phyloP scores from a whole-genome alignment of 2,888 invertebrate genomes.

The Timema cristinae region DNA sequence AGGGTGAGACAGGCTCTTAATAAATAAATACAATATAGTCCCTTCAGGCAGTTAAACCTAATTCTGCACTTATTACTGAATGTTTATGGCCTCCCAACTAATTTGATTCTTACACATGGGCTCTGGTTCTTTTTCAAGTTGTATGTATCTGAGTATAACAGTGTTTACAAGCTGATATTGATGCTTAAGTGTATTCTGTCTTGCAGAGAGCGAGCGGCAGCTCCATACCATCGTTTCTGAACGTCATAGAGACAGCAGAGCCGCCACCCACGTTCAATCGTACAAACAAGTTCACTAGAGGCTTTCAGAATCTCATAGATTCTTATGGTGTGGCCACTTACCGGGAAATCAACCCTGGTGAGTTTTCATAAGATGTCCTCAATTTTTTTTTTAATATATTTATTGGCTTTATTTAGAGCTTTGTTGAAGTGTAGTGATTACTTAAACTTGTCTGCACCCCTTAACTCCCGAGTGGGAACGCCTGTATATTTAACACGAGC shows the following conservation, averaged over 20 bases:
- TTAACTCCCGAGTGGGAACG: no score
- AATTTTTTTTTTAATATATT: neutral
- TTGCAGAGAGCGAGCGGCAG: conserved; percentile 69
- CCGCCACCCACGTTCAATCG: conserved; percentile 88
- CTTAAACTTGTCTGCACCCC: conserved; percentile 7
- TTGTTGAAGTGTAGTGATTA: neutral
- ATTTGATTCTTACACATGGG: no score
- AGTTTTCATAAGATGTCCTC: conserved; percentile 13
- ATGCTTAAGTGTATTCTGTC: neutral
- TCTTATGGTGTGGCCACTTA: conserved; percentile 91
- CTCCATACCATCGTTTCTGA: conserved; percentile 88
- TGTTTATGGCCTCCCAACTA: no score
- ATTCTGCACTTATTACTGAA: no score
- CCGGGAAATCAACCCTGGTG: conserved; percentile 86
- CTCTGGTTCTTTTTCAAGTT: no score
- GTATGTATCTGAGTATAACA: no score
- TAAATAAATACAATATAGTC: no score
- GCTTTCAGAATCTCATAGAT: conserved; percentile 91
- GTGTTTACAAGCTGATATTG: no score
- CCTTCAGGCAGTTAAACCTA: no score
- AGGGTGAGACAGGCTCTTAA: no score
- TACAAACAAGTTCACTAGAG: conserved; percentile 87
- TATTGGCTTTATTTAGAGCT: neutral
- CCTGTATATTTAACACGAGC: no score
- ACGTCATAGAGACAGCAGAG: conserved; percentile 76